A percentile compares a stretch with the other conserved stretches of the same genome.
Conservation (phyloP, 2,113 vertebrate genomes). For the Pteronura brasiliensis region DNA sequence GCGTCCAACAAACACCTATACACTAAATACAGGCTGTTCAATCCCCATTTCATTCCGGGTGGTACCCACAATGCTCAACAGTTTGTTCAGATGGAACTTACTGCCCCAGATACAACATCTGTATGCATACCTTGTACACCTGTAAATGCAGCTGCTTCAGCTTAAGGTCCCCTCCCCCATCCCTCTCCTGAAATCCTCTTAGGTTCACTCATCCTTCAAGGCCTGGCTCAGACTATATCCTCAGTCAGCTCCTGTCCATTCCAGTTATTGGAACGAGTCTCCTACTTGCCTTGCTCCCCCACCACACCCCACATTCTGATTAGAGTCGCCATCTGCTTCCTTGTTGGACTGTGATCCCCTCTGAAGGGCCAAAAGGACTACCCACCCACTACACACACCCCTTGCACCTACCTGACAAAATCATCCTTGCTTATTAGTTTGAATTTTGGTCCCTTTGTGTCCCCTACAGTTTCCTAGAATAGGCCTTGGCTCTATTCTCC, state of each 20-base stretch:
- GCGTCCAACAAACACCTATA: fast-evolving
- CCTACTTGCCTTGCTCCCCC: fast-evolving
- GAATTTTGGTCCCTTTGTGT: not conserved
- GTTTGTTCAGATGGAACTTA: not conserved
- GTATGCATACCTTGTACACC: not conserved
- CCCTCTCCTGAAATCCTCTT: not conserved
- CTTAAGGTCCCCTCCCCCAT: not conserved
- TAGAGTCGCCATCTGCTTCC: not conserved
- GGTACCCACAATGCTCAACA: fast-evolving
- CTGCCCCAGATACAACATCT: not conserved
- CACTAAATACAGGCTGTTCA: not conserved
- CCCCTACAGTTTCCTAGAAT: not conserved
- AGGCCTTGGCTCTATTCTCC: not conserved
- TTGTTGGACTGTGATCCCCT: not conserved
- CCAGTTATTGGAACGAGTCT: not conserved
- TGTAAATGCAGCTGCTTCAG: not conserved
- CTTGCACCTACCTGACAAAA: too few species aligned
- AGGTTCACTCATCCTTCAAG: not conserved
- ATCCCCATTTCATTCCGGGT: not conserved
- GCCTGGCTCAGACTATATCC: not conserved
- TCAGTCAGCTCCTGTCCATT: not conserved
- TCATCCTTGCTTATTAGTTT: not conserved
- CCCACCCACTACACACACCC: fast-evolving
- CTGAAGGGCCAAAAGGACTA: not conserved
- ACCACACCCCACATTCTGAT: too few species aligned